A percentile compares a stretch with the other conserved stretches of the same genome.
Conservation (phyloP, 2,888 invertebrate genomes). For the Mythimna vitellina region DNA sequence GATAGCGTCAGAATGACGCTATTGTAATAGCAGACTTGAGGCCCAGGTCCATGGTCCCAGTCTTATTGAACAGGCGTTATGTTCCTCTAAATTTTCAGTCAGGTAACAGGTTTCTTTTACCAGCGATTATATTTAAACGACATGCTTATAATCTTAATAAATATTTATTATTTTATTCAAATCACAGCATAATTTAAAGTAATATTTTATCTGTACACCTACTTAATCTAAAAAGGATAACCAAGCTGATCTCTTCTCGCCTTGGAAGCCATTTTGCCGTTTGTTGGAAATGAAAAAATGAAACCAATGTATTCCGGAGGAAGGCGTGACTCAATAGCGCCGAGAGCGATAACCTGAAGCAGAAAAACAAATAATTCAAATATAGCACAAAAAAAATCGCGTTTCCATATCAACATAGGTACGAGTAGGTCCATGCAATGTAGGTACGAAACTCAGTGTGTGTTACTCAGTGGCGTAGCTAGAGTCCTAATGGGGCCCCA, state of each 20-base stretch:
- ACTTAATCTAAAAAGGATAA: conserved; percentile 62
- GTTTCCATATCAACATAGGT: not conserved
- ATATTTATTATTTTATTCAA: not conserved
- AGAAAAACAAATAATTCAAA: not conserved
- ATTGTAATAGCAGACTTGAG: no score
- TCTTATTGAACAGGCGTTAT: not conserved
- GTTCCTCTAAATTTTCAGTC: not conserved
- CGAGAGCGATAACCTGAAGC: conserved; percentile 89
- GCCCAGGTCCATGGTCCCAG: not conserved
- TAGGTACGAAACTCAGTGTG: not conserved
- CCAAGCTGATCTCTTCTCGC: conserved; percentile 61
- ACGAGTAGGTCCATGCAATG: not conserved
- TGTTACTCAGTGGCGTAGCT: not conserved
- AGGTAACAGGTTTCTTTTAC: not conserved
- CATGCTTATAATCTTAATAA: no score
- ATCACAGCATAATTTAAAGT: not conserved
- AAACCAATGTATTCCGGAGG: conserved; percentile 92
- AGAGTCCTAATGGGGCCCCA: no score
- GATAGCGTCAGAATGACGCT: no score
- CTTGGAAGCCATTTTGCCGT: conserved; percentile 84
- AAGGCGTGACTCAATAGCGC: conserved; percentile 93
- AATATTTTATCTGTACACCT: not conserved
- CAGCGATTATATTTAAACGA: no score
- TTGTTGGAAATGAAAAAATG: conserved; percentile 92
- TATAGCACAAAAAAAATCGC: not conserved